Evolutionary conservation across 2,888 invertebrate genomes (phyloP).

Genomic region (Willowsia nigromaculata): DNA sequence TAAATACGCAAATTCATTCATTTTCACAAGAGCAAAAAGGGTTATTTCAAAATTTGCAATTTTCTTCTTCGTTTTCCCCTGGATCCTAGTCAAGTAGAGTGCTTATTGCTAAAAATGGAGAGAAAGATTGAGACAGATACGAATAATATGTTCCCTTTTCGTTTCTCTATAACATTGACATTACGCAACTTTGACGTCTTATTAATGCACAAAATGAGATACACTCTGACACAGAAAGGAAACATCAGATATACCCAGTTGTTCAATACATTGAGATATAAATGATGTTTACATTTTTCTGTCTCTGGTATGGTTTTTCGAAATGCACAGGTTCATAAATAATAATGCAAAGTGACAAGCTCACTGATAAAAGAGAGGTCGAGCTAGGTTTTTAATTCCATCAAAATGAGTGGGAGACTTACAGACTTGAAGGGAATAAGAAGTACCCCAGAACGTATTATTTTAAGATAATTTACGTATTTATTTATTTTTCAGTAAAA

Average conservation of each 20-base stretch:
- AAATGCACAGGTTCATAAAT: background rate
- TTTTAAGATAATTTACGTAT: too few relatives aligned
- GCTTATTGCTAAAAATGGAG: background rate
- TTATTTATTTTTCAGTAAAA: too few relatives aligned
- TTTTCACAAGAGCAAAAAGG: background rate
- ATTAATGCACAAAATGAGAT: slow-evolving; percentile 1
- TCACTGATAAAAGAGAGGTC: too few relatives aligned
- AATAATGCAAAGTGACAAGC: background rate
- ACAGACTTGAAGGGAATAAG: too few relatives aligned
- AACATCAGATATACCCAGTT: background rate
- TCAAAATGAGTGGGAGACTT: too few relatives aligned
- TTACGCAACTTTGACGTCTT: slow-evolving; percentile 55
- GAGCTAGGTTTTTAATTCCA: too few relatives aligned
- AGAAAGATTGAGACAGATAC: background rate
- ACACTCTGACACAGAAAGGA: background rate
- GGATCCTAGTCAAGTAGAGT: background rate
- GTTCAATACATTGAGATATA: background rate
- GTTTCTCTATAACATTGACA: background rate
- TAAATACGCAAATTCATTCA: background rate
- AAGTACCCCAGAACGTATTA: too few relatives aligned
- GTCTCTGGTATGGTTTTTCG: background rate
- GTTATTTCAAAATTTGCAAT: slow-evolving; percentile 49
- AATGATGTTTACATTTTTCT: background rate
- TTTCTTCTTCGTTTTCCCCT: background rate
- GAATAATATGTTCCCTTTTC: background rate